Base-by-base conservation (phyloP, 2,113 vertebrate species). In the Willisornis vidua region DNA sequence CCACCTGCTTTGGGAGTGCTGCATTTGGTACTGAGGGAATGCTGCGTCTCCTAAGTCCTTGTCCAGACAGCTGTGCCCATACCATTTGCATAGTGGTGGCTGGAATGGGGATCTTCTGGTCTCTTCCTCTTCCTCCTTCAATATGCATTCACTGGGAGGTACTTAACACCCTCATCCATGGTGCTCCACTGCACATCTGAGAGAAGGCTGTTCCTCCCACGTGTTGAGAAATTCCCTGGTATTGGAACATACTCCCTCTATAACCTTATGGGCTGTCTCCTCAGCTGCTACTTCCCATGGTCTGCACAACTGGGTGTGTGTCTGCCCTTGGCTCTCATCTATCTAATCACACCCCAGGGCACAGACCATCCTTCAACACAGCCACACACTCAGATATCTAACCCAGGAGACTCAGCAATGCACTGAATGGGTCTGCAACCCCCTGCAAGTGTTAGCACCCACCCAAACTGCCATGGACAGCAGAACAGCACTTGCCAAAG, bases 271-370 rank as follows among this genome's bases (percentile, higher is more conserved):
- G 26, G 29, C 57, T 70, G 25, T 7, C 41, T 57, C 71, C 55
- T 86, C 76, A 65, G 61, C 22, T 55, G 57, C 63, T 87, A 65
- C 61, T 24, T 90, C 31, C 79, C 58, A 6, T 9, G 43, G 63
- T 41, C 79, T 83, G 51, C 0, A 0, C 7, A 12, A 39, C 72
- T 33, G 76, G 61, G 52, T 7, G 4, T 1, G 10, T 66, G n/a
- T 74, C 52, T 89, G 80, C 43, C 88, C 70, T 82, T 67, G 72
- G 51, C 37, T 90, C 5, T 87, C 33, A 52, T 68, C 65, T 61
- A 37, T 17, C 66, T 79, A n/a, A 77, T 86, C 55, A 29, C 68
- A 66, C 45, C 51, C 7, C 0, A 0, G 25, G 62, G 65, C 43
- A 55, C 33, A 73, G 37, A 18, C 10, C 0, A 2, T 62, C 74